These are phyloP conservation scores for Glaucopsyche alexis DNA, from an alignment of 2,888 invertebrate genomes.

Conservation along the genomic window DNA sequence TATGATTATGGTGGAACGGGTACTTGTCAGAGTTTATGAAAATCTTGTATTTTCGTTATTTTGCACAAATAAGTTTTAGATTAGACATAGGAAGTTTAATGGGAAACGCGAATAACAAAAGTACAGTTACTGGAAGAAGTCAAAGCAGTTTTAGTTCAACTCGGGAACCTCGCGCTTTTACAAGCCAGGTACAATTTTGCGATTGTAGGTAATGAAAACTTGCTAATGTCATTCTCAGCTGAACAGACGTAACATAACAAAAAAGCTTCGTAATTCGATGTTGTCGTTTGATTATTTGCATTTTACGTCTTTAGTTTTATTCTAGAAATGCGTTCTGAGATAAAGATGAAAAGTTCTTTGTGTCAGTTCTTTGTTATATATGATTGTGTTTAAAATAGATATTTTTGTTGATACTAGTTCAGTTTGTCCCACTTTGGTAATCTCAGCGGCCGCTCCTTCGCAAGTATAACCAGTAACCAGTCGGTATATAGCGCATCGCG, in stretches of 20 bases:
- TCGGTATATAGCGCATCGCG: slow-evolving; percentile 81
- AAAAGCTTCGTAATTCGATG: slow-evolving; percentile 53
- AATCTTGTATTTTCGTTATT: slow-evolving; percentile 24
- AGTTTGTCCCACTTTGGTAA: slow-evolving; percentile 80
- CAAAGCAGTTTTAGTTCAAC: slow-evolving; percentile 57
- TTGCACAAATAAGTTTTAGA: not conserved
- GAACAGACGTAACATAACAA: slow-evolving; percentile 71
- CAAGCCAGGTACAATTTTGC: slow-evolving; percentile 67
- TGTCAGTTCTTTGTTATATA: slow-evolving; percentile 51
- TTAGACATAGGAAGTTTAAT: slow-evolving; percentile 56
- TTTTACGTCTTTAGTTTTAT: slow-evolving; percentile 42
- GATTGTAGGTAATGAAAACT: slow-evolving; percentile 68
- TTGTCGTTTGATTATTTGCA: slow-evolving; percentile 41
- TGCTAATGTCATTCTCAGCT: slow-evolving; percentile 79
- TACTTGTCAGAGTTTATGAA: slow-evolving; percentile 21
- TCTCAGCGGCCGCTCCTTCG: slow-evolving; percentile 81
- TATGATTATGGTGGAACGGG: slow-evolving; percentile 28
- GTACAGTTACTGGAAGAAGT: slow-evolving; percentile 50
- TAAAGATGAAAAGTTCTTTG: slow-evolving; percentile 36
- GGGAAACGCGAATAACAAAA: slow-evolving; percentile 72
- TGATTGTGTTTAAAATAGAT: slow-evolving; percentile 33
- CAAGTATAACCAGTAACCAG: slow-evolving; percentile 80
- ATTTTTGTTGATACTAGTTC: slow-evolving; percentile 60
- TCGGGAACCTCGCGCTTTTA: slow-evolving; percentile 66
- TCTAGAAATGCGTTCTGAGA: slow-evolving; percentile 29